Conservation (phyloP, 1,140 invertebrate genomes). For the Euwallacea similis region DNA sequence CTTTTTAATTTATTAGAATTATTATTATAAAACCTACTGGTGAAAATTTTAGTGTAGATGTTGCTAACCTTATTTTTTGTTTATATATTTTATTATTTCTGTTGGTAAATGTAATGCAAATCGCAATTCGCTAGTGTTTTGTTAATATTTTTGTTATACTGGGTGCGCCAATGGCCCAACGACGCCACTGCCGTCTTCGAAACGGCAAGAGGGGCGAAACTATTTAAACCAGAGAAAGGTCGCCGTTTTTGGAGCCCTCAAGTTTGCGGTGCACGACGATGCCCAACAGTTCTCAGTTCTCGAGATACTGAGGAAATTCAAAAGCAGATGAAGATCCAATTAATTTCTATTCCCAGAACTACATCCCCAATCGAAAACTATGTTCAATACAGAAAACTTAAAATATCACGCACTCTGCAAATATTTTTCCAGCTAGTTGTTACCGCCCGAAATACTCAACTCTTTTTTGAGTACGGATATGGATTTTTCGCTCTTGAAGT, state of each 20-base stretch:
- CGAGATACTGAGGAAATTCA: neutral
- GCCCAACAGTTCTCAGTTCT: neutral
- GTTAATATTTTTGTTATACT: conserved; percentile 47
- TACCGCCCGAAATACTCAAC: too few relatives aligned
- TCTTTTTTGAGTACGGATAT: too few relatives aligned
- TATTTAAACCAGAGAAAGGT: too few relatives aligned
- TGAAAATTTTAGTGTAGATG: conserved; percentile 50
- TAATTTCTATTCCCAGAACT: neutral
- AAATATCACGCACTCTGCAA: too few relatives aligned
- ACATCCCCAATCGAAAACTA: too few relatives aligned
- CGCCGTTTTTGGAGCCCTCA: neutral
- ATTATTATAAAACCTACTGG: conserved; percentile 43
- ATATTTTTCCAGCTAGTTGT: too few relatives aligned
- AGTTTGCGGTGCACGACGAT: neutral
- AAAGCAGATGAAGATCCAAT: neutral
- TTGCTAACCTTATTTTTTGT: conserved; percentile 51
- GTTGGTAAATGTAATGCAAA: conserved; percentile 44
- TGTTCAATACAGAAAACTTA: too few relatives aligned
- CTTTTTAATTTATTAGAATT: conserved; percentile 48
- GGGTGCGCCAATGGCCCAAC: neutral
- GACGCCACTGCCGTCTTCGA: neutral
- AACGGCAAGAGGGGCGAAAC: neutral
- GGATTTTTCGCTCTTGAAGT: too few relatives aligned
- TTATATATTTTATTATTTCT: conserved; percentile 54
- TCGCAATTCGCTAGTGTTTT: conserved; percentile 38